Evolutionary conservation across 1,140 invertebrate species (phyloP).

Genomic region (Drosophila simulans): DNA sequence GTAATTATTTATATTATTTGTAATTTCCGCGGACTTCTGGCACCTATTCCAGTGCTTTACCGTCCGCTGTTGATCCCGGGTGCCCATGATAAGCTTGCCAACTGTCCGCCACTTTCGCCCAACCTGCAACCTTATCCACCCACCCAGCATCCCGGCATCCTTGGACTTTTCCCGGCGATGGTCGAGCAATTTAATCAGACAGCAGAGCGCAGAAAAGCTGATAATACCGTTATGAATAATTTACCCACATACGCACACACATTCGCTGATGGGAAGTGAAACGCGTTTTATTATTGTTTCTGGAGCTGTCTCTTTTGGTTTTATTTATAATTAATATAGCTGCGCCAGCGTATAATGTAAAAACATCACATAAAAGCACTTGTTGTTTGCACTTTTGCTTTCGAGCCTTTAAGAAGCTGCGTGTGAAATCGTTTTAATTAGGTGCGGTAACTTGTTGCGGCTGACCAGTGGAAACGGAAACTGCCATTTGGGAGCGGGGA

Average conservation of each 20-base stretch:
- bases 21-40: no score
- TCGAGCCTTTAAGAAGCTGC: constrained; percentile 28
- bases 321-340: constrained; percentile 75
- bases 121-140: not conserved
- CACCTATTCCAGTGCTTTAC: no score
- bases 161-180: constrained; percentile 25
- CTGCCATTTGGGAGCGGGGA: not conserved
- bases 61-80: constrained; percentile 15
- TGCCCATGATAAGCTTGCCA: constrained; percentile 31
- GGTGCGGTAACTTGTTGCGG: constrained; percentile 63
- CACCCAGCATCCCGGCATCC: constrained; percentile 6
- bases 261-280: constrained; percentile 2
- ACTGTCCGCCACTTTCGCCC: constrained; percentile 12
- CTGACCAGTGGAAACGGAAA: constrained; percentile 5
- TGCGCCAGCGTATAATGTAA: constrained; percentile 12
- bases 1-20: no score
- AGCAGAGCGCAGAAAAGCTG: constrained; percentile 64
- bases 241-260: constrained; percentile 40
- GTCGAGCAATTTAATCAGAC: constrained; percentile 76
- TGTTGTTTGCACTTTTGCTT: constrained; percentile 41
- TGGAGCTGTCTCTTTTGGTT: constrained; percentile 28
- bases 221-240: constrained; percentile 81
- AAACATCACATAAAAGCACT: constrained; percentile 27
- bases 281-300: constrained; percentile 50
- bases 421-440: constrained; percentile 64